phyloP scores from a whole-genome alignment of 1,140 invertebrate species.

The Pinna nobilis region DNA sequence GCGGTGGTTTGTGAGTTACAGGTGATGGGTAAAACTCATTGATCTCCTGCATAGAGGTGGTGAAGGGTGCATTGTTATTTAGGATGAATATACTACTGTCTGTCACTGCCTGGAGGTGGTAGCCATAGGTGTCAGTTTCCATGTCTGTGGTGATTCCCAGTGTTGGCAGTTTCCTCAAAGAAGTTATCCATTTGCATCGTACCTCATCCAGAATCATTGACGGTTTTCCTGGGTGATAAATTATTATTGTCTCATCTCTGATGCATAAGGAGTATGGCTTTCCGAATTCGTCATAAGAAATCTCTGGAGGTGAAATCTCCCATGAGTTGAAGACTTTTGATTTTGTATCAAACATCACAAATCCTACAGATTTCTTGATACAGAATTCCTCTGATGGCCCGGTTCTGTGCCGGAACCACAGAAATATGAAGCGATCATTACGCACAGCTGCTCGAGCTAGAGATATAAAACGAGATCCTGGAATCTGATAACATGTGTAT shows the following conservation, averaged over 20 bases:
- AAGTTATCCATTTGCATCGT: slow-evolving; percentile 66
- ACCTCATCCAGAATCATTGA: slow-evolving; percentile 68
- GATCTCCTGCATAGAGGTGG: slow-evolving; percentile 66
- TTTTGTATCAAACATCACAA: slow-evolving; percentile 71
- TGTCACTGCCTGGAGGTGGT: slow-evolving; percentile 61
- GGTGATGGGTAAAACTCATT: slow-evolving; percentile 62
- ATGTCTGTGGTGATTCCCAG: slow-evolving; percentile 47
- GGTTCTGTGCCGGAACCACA: slow-evolving; percentile 70
- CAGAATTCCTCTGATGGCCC: slow-evolving; percentile 72
- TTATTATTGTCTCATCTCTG: slow-evolving; percentile 64
- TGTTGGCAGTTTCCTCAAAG: slow-evolving; percentile 55
- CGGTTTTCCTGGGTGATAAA: slow-evolving; percentile 70
- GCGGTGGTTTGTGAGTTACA: slow-evolving; percentile 65
- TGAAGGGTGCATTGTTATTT: slow-evolving; percentile 69
- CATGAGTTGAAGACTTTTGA: slow-evolving; percentile 64
- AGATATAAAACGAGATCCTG: slow-evolving; percentile 69
- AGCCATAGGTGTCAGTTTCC: slow-evolving; percentile 59
- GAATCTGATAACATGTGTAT: slow-evolving; percentile 70
- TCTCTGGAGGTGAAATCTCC: slow-evolving; percentile 66
- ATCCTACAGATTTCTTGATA: slow-evolving; percentile 71
- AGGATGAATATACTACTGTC: slow-evolving; percentile 65
- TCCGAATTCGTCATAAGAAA: slow-evolving; percentile 70
- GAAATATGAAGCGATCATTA: slow-evolving; percentile 64
- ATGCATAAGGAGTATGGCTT: slow-evolving; percentile 64
- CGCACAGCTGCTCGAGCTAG: slow-evolving; percentile 65